Base-by-base conservation (phyloP, 2,888 invertebrate genomes). In the Aporophyla lueneburgensis region DNA sequence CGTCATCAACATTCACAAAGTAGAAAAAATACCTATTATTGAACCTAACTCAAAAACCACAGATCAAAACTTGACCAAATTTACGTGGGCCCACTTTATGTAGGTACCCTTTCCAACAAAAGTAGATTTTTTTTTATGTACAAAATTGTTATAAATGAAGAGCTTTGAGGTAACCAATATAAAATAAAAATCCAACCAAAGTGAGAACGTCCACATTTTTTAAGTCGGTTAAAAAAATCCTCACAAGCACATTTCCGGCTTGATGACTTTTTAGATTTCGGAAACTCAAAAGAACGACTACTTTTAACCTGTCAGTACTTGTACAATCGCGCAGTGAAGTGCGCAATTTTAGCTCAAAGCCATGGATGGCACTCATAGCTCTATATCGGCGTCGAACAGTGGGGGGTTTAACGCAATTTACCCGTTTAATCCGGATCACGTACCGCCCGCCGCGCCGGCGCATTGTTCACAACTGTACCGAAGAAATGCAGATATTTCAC, bases 401-500 rank as follows among this genome's bases (percentile, higher is more conserved):
- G 90, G 81, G 83, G 71, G 73, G 86, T 85, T 91, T 91, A 92
- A 91, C 89, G 88, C 91, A 91, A 92, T 92, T 92, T 91, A 91
- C 90, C 86, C 88, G 89, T 83, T 90, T 91, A 89, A 92, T 88
- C 91, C 89, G 88, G 92, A 89, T 89, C 89, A 86, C 88, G 85
- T 79, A 69, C 63, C 77, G 76, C 78, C 72, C 85, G 81, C 74
- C 78, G 74, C 85, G 81, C 74, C 78, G 74, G 72, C 76, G 86
- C 89, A 88, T 89, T 90, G 90, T 91, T 90, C 87, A 76, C 66
- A 21, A 71, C 78, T 63, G 81, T 74, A 69, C 75, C 66, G 68
- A 87, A 88, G 87, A 87, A 87, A 88, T 88, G 89, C 80, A 88
- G 89, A 87, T 88, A 88, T 80, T 86, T 82, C 75, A 63, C 33